phyloP scores from a whole-genome alignment of 2,113 vertebrate species.

The Etheostoma spectabile region DNA sequence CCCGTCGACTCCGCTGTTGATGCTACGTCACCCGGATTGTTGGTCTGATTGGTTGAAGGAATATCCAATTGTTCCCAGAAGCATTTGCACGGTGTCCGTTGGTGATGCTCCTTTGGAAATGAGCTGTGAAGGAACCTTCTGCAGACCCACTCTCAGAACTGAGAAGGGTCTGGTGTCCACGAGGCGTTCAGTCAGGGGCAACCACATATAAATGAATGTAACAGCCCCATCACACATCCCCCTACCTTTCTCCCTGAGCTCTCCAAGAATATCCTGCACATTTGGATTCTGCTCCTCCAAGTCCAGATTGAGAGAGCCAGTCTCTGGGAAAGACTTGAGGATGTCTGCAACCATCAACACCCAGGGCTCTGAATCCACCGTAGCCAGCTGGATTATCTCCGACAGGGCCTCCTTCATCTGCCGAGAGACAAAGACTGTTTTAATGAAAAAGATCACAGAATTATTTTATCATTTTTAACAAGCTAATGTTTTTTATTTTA shows the following conservation, averaged over 20 bases:
- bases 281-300: slow-evolving; percentile 99
- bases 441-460: not conserved
- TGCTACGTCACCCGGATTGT: no score
- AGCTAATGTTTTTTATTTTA: not conserved
- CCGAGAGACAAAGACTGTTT: slow-evolving; percentile 7
- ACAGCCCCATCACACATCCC: not conserved
- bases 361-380: slow-evolving; percentile 98
- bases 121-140: no score
- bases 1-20: no score
- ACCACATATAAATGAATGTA: not conserved
- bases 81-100: no score
- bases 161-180: no score
- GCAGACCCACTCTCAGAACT: no score
- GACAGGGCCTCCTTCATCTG: slow-evolving; percentile 97
- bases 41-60: no score
- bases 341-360: slow-evolving; percentile 99
- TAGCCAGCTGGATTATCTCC: slow-evolving; percentile 96
- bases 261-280: slow-evolving; percentile 96
- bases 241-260: slow-evolving; percentile 95
- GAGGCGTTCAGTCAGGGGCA: no score
- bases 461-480: not conserved
- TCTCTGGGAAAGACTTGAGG: slow-evolving; percentile 97
- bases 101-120: no score
- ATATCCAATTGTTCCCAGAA: no score
- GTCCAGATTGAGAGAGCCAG: slow-evolving; percentile 95